A percentile compares a stretch with the other conserved stretches of the same genome.
Evolutionary conservation across 37 sponge, comb jelly and placozoan species (phyloP).

Genomic region (Aphrocallistes beatrix): DNA sequence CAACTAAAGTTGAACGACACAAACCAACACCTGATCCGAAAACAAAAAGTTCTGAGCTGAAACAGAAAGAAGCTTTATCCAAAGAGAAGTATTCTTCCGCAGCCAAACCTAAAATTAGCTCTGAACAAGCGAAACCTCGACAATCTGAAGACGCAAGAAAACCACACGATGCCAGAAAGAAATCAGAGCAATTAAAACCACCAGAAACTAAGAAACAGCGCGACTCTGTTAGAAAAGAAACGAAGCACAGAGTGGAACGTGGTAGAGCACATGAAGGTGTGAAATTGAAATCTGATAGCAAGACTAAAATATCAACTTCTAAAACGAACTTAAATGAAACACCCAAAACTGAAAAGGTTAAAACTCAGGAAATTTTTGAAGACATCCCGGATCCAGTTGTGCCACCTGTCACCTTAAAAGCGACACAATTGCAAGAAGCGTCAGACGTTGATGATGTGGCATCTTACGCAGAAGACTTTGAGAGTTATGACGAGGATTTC

Average conservation of each 20-base stretch:
- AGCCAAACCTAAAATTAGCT: no score
- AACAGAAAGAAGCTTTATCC: no score
- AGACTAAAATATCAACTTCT: no score
- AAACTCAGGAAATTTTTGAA: background rate
- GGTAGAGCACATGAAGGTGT: background rate
- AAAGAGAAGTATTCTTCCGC: no score
- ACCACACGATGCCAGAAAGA: no score
- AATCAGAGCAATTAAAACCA: no score
- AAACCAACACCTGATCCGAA: background rate
- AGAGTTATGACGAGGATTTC: slow-evolving; percentile 13
- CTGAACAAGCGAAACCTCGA: no score
- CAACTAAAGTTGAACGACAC: background rate
- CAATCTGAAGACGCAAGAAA: no score
- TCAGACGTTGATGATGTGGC: background rate
- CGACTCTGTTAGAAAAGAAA: no score
- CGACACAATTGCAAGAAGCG: background rate
- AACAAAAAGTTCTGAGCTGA: background rate
- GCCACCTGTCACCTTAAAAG: background rate
- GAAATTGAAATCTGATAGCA: background rate
- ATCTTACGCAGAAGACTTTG: slow-evolving; percentile 17
- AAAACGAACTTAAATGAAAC: no score
- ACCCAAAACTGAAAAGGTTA: no score
- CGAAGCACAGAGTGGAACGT: background rate
- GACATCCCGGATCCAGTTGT: background rate
- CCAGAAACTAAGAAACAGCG: no score